phyloP scores from a whole-genome alignment of 2,888 invertebrate genomes.

The Zygothrica quintamaculata region DNA sequence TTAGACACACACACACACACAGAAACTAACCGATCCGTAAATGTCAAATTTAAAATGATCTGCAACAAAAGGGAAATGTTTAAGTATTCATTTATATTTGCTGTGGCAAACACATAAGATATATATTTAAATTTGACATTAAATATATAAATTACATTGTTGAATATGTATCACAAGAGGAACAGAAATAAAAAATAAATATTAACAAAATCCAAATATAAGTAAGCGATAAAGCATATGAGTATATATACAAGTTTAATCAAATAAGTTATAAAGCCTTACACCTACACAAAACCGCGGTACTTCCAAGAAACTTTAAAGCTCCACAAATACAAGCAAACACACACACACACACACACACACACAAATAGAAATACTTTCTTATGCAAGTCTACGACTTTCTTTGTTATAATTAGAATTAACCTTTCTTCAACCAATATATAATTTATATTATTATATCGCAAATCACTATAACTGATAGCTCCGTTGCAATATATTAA shows the following conservation, averaged over 20 bases:
- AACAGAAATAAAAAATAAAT: constrained; percentile 18
- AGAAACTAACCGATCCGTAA: constrained; percentile 33
- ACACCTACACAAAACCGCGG: constrained; percentile 45
- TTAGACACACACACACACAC: constrained; percentile 18
- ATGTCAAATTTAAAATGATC: constrained; percentile 26
- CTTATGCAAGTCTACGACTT: constrained; percentile 22
- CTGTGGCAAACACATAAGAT: constrained; percentile 69
- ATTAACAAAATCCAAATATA: too few relatives aligned
- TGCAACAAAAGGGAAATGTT: constrained; percentile 23
- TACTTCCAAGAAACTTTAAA: constrained; percentile 77
- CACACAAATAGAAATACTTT: too few relatives aligned
- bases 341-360: too few relatives aligned
- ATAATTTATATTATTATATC: too few relatives aligned
- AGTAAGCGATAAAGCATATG: constrained; percentile 33
- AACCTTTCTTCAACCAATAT: too few relatives aligned
- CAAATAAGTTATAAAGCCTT: constrained; percentile 65
- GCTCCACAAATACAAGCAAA: background rate
- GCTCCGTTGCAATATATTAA: too few relatives aligned
- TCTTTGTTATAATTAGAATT: too few relatives aligned
- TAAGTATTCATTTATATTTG: constrained; percentile 65
- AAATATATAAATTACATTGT: constrained; percentile 63
- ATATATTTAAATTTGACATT: constrained; percentile 54
- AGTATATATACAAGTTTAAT: constrained; percentile 57
- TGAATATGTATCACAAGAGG: constrained; percentile 69
- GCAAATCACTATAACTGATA: too few relatives aligned